phyloP scores from a whole-genome alignment of 2,113 vertebrate species.

The Prionailurus bengalensis region DNA sequence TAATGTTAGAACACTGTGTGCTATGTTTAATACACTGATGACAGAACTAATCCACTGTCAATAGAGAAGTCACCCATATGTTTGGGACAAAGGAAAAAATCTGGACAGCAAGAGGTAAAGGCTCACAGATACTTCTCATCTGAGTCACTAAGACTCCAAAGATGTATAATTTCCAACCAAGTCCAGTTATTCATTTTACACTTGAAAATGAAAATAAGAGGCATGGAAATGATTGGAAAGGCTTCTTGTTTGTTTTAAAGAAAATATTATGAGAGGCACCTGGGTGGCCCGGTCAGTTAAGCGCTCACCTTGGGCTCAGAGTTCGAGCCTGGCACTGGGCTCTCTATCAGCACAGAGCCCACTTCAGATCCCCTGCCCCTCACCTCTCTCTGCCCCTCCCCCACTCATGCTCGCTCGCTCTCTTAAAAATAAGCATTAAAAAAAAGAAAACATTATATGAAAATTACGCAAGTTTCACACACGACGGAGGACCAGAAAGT shows the following conservation, averaged over 20 bases:
- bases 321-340: too few relatives aligned
- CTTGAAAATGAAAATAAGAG: constrained; percentile 6
- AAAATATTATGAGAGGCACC: background rate
- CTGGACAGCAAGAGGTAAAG: background rate
- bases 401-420: too few relatives aligned
- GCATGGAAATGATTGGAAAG: background rate
- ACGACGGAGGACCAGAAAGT: background rate
- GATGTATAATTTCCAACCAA: background rate
- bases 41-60: background rate
- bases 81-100: background rate
- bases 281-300: too few relatives aligned
- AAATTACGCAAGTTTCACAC: constrained; percentile 15
- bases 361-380: too few relatives aligned
- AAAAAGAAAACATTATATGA: background rate
- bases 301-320: too few relatives aligned
- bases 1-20: background rate
- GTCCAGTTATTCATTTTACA: background rate
- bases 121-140: background rate
- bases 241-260: background rate
- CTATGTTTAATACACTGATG: background rate
- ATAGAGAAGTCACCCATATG: background rate
- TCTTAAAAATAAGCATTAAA: too few relatives aligned
- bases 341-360: too few relatives aligned
- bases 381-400: too few relatives aligned
- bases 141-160: background rate